Percentiles rank a stretch among this genome's conserved stretches.
These are phyloP conservation scores for Siniperca chuatsi DNA, from an alignment of 2,113 vertebrate genomes.

Conservation along the genomic window DNA sequence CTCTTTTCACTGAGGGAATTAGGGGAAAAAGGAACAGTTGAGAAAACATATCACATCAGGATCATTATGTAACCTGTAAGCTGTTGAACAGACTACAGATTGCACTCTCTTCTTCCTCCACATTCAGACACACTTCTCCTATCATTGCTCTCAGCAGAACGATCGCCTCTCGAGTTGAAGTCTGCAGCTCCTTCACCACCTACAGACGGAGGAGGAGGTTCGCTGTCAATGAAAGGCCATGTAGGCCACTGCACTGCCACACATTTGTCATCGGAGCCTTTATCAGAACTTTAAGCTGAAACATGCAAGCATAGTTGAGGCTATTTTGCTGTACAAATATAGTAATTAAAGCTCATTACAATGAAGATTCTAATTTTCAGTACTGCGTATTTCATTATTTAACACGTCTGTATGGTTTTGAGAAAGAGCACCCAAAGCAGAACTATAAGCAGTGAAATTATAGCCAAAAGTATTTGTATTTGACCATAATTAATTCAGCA, in stretches of 20 bases:
- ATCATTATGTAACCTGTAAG: constrained; percentile 87
- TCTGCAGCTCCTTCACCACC: constrained; percentile 96
- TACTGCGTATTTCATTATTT: not conserved
- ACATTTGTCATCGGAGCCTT: not conserved
- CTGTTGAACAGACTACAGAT: constrained; percentile 91
- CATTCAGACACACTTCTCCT: constrained; percentile 91
- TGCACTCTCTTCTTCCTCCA: constrained; percentile 90
- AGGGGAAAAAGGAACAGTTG: not conserved
- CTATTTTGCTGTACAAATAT: not conserved
- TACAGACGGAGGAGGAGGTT: constrained; percentile 56
- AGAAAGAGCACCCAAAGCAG: not conserved
- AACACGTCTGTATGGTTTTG: not conserved
- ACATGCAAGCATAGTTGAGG: not conserved
- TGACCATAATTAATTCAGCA: not conserved
- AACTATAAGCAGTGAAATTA: not conserved
- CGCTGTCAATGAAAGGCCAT: not conserved
- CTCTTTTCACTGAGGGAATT: not conserved
- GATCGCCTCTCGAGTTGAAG: constrained; percentile 90
- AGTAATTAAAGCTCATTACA: not conserved
- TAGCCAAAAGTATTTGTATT: not conserved
- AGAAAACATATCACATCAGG: not conserved
- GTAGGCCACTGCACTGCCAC: too few relatives aligned
- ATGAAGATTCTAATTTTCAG: not conserved
- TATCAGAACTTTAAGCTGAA: not conserved
- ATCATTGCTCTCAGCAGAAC: constrained; percentile 92